Base-by-base conservation (phyloP, 1,140 invertebrate species). In the Dysdera silvatica region DNA sequence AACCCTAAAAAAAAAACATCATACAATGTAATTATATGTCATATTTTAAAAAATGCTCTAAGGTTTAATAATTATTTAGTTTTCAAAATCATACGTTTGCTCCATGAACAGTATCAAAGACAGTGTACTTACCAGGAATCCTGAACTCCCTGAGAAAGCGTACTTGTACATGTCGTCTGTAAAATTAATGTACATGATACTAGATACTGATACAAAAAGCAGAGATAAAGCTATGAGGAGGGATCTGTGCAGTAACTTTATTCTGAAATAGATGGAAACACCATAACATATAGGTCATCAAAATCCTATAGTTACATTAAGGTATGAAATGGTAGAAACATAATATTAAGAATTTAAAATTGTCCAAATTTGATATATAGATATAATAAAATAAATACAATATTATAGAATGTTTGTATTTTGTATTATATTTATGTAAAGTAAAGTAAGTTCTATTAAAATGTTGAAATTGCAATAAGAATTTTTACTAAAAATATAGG, bases 111-210 rank as follows among this genome's bases (percentile, higher is more conserved):
- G 35, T 37, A 14, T 14, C 12, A 49, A 29, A 23, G 7, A 28
- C 12, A 12, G 14, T 18, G 5, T 12, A 56, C 61, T 66, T 37
- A 66, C 64, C 58, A 66, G 24, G 20, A 55, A 37, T 2, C 45
- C 64, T 6, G 64, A 66, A 45, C 52, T 53, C 1, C 45, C 32
- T 4, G 57, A 66, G 32, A 66, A 66, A 35, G 49, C 45, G 7
- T 61, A 66, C n/a, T 61, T 61, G 29, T 60, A 66, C 28, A 66
- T 35, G 31, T 58, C 52, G 56, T 66, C 58, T 23, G 56, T 53
- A 33, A 61, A 66, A 43, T 66, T 66, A 5, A 66, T 57, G 51
- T 66, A 66, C 52, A 66, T 56, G 12, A 66, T 54, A 16, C 64
- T 66, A 14, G 59, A 66, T 8, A 47, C 53, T 6, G 64, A 66